Base-by-base conservation (phyloP, 2,113 vertebrate genomes). In the Cynocephalus volans region DNA sequence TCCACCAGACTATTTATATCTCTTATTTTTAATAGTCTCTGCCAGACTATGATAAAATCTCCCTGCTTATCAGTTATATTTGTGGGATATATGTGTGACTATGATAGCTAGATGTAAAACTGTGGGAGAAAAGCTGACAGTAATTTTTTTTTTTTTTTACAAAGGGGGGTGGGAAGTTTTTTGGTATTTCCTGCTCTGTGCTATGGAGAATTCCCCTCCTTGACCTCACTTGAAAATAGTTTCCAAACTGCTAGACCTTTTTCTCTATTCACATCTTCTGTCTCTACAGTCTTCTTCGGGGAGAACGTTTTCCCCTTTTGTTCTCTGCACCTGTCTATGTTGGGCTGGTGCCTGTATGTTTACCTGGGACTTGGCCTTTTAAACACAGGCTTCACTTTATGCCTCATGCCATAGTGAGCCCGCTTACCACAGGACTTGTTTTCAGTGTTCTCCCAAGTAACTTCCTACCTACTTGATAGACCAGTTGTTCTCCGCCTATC, bases 1-100 rank as follows among this genome's bases (percentile, higher is more conserved):
- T 76, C 80, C 67, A 88, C n/a, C 24, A 97, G 92, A 88, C 83
- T 90, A 31, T 80, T 96, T 98, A 10, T 91, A 72, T 60, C 54
- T 92, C 97, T 88, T 94, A 41, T 41, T 41, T 41, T 41, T 41
- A 41, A 41, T 41, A 41, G 41, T 41, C 41, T 41, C 41, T 41
- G 41, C 41, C 41, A 41, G 41, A 41, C 41, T 41, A 41, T 41
- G 41, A 41, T 41, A 96, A 97, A 97, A 23, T 52, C 52, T 94
- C 89, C 91, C 58, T 96, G 18, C 9, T 95, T 89, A 96, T 81
- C 64, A 80, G 28, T 84, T 97, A 4, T 80, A 84, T 96, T 97
- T 97, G 56, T 89, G 72, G 97, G 95, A 62, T 54, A n/a, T 89
- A 8, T 65, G 23, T 96, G 52, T 96, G 76, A 90, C 96, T 19